Evolutionary conservation across 2,888 invertebrate genomes (phyloP).

Genomic region (Tipula unca): DNA sequence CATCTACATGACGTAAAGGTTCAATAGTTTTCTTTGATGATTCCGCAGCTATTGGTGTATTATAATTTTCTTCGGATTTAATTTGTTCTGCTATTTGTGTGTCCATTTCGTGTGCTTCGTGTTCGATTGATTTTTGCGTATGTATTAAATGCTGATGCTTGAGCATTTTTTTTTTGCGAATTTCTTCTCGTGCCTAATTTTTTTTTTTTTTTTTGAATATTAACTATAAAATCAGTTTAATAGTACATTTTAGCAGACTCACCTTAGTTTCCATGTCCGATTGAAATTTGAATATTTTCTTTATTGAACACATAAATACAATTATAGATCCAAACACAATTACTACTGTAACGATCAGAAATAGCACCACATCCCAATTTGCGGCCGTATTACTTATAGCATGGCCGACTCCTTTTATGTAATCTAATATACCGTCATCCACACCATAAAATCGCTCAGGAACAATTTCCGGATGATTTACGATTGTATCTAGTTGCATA

Average conservation of each 20-base stretch:
- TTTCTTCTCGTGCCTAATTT: not conserved
- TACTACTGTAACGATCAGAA: not conserved
- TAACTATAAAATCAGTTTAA: not conserved
- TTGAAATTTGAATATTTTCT: not conserved
- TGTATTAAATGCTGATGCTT: not conserved
- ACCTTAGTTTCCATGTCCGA: not conserved
- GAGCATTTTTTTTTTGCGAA: not conserved
- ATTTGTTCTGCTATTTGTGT: not conserved
- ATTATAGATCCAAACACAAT: not conserved
- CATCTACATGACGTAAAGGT: not conserved
- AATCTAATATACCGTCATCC: not conserved
- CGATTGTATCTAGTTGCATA: not conserved
- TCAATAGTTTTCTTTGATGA: not conserved
- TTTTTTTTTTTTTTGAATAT: not conserved
- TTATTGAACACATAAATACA: not conserved
- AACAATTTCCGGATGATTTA: not conserved
- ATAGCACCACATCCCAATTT: not conserved
- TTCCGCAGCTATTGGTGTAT: not conserved
- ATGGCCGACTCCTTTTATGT: not conserved
- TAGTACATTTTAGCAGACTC: not conserved
- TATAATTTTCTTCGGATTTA: not conserved
- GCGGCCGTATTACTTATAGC: not conserved
- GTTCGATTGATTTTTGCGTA: not conserved
- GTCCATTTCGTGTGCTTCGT: not conserved
- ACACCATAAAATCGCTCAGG: not conserved